Base-by-base conservation (phyloP, 2,113 vertebrate genomes). In the Chaenocephalus aceratus region DNA sequence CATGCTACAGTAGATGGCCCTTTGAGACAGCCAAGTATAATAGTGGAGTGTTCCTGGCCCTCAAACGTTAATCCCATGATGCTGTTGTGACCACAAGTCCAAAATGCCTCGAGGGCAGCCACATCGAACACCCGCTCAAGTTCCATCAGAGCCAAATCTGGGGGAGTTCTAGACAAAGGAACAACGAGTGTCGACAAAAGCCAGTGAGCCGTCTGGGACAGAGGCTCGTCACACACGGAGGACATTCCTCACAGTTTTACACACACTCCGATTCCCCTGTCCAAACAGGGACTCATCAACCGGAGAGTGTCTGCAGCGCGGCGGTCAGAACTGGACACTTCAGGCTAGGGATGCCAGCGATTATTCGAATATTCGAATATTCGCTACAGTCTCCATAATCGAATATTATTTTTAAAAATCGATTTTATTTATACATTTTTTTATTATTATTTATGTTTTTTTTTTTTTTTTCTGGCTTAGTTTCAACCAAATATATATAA, bases 141-240 rank as follows among this genome's bases (percentile, higher is more conserved):
- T 65, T 67, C 56, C 65, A 52, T 26, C 75, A 48, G 80, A 67
- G 30, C 48, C 54, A 72, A 75, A 83, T 78, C 72, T 65, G 71
- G 81, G 46, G 71, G 70, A 85, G 78, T 79, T 61, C 48, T 81
- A 11, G 34, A 86, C 60, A 73, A 88, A 74, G 46, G 59, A 81
- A 60, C 48, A 58, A 18, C 3, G 66, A 61, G 41, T 66, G 16
- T 57, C 12, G 8, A 71, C 63, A 86, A 90, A 86, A 80, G 60
- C 52, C 56, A 45, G 49, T 21, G 80, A 87, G 76, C 80, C 6
- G 76, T 63, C 57, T 36, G 0, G 0, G 18, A 70, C 46, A 2
- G 23, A 44, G 56, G 21, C n/a, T 30, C 64, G 57, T 69, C 74
- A 68, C 68, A 56, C 48, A 49, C 26, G 30, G 68, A 79, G 14